These are phyloP conservation scores for Schlechtendalia chinensis DNA, from an alignment of 1,140 invertebrate genomes.

Conservation along the genomic window DNA sequence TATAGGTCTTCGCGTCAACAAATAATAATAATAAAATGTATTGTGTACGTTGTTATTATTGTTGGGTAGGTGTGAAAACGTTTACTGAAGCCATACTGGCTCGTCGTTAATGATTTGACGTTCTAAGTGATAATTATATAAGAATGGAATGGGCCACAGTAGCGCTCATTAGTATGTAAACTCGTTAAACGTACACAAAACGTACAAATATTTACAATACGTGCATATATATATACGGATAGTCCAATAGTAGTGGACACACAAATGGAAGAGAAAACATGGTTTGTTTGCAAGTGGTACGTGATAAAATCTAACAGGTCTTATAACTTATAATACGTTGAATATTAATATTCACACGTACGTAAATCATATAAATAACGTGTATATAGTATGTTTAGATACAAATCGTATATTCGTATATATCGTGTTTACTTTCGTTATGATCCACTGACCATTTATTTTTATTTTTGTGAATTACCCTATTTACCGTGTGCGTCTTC, in stretches of 20 bases:
- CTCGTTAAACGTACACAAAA: neutral
- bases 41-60: neutral
- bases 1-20: neutral
- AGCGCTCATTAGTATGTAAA: constrained; percentile 13
- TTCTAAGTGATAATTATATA: constrained; percentile 15
- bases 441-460: too few relatives aligned
- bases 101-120: neutral
- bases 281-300: neutral
- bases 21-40: constrained; percentile 1
- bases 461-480: too few relatives aligned
- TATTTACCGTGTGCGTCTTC: too few relatives aligned
- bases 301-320: constrained; percentile 3
- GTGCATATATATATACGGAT: neutral
- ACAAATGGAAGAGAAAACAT: neutral
- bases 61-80: neutral
- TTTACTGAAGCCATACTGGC: neutral
- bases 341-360: neutral
- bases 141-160: neutral
- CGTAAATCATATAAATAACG: neutral
- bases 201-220: neutral
- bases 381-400: neutral
- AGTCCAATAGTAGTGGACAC: neutral
- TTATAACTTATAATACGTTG: neutral
- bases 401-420: neutral
- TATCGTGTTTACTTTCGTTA: too few relatives aligned